Evolutionary conservation across 2,797 vertebrate species (phyloP).

Genomic region (Bovichtus variegatus): DNA sequence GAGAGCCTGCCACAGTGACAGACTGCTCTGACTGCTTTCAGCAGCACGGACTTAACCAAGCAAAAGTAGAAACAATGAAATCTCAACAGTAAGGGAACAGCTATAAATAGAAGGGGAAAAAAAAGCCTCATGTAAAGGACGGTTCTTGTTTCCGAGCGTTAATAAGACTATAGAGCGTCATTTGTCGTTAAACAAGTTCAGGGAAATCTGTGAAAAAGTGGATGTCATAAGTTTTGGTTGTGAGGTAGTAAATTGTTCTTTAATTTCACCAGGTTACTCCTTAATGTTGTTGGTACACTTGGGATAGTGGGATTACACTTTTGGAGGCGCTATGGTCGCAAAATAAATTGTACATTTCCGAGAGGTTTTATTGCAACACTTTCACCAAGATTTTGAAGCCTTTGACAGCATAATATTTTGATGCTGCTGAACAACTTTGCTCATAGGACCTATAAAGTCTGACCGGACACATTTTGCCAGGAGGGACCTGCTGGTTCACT

Average conservation of each 20-base stretch:
- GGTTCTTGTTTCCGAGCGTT: not conserved
- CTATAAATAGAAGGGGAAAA: constrained; percentile 31
- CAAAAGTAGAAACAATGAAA: constrained; percentile 39
- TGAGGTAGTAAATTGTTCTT: not conserved
- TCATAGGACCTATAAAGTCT: not conserved
- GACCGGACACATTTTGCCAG: not conserved
- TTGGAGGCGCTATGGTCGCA: not conserved
- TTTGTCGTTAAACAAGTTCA: not conserved
- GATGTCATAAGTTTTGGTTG: not conserved
- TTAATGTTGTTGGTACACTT: too few relatives aligned
- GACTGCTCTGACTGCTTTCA: constrained; percentile 47
- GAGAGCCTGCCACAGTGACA: constrained; percentile 54
- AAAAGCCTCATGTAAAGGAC: constrained; percentile 3
- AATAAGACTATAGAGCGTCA: constrained; percentile 22
- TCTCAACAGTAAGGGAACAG: constrained; percentile 16
- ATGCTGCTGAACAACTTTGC: not conserved
- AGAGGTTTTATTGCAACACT: not conserved
- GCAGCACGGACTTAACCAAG: constrained; percentile 28
- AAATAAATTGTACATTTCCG: not conserved
- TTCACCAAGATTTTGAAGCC: not conserved
- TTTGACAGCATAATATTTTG: not conserved
- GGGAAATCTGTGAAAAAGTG: not conserved
- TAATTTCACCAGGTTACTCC: not conserved
- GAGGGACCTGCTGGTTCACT: not conserved
- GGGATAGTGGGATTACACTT: not conserved